Evolutionary conservation across 2,113 vertebrate species (phyloP), one percentile per base, ranked within the genome.

Genomic region (human (Homo sapiens)): DNA sequence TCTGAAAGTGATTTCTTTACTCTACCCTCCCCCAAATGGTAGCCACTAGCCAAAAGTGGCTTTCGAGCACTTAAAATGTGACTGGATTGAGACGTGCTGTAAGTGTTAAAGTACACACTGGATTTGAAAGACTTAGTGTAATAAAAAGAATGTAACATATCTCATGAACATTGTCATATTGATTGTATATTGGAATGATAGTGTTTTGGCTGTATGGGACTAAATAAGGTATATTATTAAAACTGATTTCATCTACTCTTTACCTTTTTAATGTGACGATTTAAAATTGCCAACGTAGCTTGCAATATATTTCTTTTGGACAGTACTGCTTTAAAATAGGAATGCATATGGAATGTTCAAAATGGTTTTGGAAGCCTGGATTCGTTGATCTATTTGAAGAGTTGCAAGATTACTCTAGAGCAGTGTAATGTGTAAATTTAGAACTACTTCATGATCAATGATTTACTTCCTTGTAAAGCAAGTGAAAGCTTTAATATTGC

Each of bases 381-480:
- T 68, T 73, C 59, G 91, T 89, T 97, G 55, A 82, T 80, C 76
- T 84, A 2, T 59, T 86, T 92, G 35, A 32, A 1, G 0, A 96
- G 70, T 97, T 70, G 52, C 40, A 78, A 68, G 9, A 43, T 97
- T 43, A 30, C 32, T 12, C 94, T 66, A 64, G 50, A 96, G 95
- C 45, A 85, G 20, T 79, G 27, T 93, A 45, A 87, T 40, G 76
- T 94, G 68, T 76, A 90, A 94, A 98, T 97, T 97, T 82, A 97
- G 68, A 82, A 87, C 32, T 86, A 85, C 89, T 95, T 97, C 92
- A 61, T 80, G 93, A 73, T 97, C 94, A 97, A 27, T 96, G 92
- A 92, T 96, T n/a, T 66, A 76, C 84, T 98, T 97, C 48, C 66
- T 88, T 79, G 6, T 95, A 52, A 93, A 88, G 79, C 84, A 97